Base-by-base conservation (phyloP, 1,140 invertebrate genomes). In the Agrilus planipennis region DNA sequence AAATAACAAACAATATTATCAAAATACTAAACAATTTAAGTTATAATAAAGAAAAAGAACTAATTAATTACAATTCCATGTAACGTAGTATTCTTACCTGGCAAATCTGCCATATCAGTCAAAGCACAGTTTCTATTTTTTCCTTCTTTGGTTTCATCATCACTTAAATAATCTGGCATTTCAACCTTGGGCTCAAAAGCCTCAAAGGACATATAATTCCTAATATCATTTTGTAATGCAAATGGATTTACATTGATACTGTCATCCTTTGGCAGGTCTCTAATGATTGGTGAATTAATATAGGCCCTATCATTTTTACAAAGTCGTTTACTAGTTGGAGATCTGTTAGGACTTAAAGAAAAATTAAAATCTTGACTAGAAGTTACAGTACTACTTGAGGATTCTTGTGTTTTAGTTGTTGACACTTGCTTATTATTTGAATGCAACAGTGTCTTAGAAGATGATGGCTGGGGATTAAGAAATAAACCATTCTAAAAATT, bases 131-230 rank as follows among this genome's bases (percentile, higher is more conserved):
- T 47, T 22, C 28, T 34, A 10, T 41, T 40, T 10, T 42, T 47
- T n/a, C 49, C 48, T 14, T 49, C 50, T 39, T 70, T 68, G 50
- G 65, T 69, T 7, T 55, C 59, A 29, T 53, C 57, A 48, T 74
- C 71, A 52, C 70, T 72, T 47, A 67, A 61, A 60, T 73, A 74
- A 50, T 74, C 72, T 37, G 71, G 71, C 52, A 73, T 59, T 59
- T 74, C 72, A 46, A 71, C 44, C 64, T 73, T 73, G 49, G 70
- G 70, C 63, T 51, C 35, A 28, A 52, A 23, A 20, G 27, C 15
- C 15, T 19, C 42, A 37, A 47, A 47, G 11, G 14, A 17, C 11
- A 38, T 25, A 45, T 41, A 39, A 39, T 19, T 51, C 27, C 42
- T 34, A 16, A 36, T 32, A 19, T 58, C 44, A 18, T 30, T 25